A percentile compares a stretch with the other conserved stretches of the same genome.
These are phyloP conservation scores for Tetramorium parvispinum DNA, from an alignment of 1,140 invertebrate species.

Conservation along the genomic window DNA sequence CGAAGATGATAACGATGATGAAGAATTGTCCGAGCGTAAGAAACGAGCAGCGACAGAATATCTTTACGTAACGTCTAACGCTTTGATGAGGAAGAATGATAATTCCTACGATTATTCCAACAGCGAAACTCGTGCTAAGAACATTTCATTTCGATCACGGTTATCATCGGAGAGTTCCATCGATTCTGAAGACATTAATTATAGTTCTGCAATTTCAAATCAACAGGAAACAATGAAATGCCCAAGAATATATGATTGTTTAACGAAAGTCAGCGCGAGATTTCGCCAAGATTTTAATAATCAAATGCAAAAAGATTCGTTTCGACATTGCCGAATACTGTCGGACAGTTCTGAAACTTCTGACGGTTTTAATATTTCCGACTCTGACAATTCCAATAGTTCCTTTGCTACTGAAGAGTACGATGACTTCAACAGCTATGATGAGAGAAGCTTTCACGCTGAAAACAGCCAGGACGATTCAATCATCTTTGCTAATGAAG, in stretches of 20 bases:
- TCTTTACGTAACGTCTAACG: constrained; percentile 54
- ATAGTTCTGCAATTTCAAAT: background rate
- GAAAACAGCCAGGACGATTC: constrained; percentile 28
- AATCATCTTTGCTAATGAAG: constrained; percentile 28
- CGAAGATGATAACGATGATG: background rate
- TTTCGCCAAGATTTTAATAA: background rate
- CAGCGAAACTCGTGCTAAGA: background rate
- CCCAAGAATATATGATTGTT: constrained; percentile 59
- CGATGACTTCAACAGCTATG: constrained; percentile 17
- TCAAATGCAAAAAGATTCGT: constrained; percentile 27
- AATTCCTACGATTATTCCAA: background rate
- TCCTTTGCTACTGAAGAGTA: constrained; percentile 74
- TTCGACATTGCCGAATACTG: constrained; percentile 53
- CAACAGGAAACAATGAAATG: background rate
- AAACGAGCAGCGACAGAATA: constrained; percentile 20
- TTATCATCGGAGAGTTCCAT: constrained; percentile 80
- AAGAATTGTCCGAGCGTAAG: background rate
- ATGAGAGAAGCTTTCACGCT: constrained; percentile 48
- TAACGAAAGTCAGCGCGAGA: background rate
- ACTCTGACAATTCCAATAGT: background rate
- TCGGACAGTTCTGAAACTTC: constrained; percentile 83
- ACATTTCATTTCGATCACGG: constrained; percentile 61
- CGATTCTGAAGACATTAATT: constrained; percentile 80
- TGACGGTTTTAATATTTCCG: constrained; percentile 72
- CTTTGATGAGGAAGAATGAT: background rate